Evolutionary conservation across 1,140 invertebrate species (phyloP), one percentile per base, ranked within the genome.

Genomic region (Bombus sylvicola): DNA sequence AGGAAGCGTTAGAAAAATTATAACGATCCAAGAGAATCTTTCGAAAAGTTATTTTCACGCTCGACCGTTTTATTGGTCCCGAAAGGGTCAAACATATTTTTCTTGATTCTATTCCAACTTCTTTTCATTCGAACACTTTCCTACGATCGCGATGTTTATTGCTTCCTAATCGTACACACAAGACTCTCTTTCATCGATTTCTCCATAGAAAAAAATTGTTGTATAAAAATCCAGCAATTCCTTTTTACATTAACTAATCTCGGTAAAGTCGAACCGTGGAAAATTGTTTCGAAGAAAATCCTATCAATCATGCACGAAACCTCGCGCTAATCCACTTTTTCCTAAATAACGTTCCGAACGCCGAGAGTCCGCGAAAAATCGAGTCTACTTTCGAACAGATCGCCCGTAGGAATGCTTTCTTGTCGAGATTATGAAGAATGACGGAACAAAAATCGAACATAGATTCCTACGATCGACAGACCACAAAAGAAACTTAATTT

Each of bases 381-480:
- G 13, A 25, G 0, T 12, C 28, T 4, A 62, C n/a, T 73, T 73
- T 73, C 69, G 5, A 73, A 15, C 12, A 1, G 12, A 43, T 31
- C 15, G 39, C 15, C 3, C 8, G 31, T 3, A 47, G 57, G 13
- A 43, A n/a, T 9, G 15, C 9, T 25, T 74, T 71, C 31, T 59
- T 28, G 22, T 10, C 6, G 2, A 2, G 31, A 37, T 28, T 37
- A n/a, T 9, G 10, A 37, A 47, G 31, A 53, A 66, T 72, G 79
- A 88, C 68, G 25, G 2, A 12, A 37, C 76, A 71, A 74, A 66
- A 74, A 78, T 37, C 34, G 47, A 28, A 41, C 9, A 13, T 31
- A 39, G 22, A 37, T 41, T 64, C 43, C 31, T 39, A 81, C 22
- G 66, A 85, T 83, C 64, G 53, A 74, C 53, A 13, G 73, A 34